Base-by-base conservation (phyloP, 2,113 vertebrate genomes). In the Fulica atra region DNA sequence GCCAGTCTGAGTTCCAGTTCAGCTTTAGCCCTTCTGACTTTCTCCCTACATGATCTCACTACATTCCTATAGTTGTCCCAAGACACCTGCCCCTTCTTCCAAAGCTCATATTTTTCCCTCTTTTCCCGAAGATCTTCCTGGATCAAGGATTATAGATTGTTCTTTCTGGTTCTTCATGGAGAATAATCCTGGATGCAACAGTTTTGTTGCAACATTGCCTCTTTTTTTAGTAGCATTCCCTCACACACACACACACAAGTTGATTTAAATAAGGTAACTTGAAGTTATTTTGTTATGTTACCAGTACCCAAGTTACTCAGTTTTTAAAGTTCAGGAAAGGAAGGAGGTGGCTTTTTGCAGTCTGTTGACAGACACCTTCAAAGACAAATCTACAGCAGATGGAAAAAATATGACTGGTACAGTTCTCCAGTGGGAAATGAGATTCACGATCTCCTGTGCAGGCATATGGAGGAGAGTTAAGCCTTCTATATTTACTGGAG, bases 141-240 rank as follows among this genome's bases (percentile, higher is more conserved):
- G n/a, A n/a, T n/a, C n/a, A n/a, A n/a, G n/a, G n/a, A n/a, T n/a
- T n/a, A 26, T 6, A 64, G 35, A 10, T 31, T 35, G 5, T 68
- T 88, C 33, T 72, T 79, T 61, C 44, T 46, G 0, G 0, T 42
- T 7, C 29, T 76, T 86, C 0, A 0, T 60, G 50, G 17, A 48
- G 42, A 25, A 5, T 57, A 60, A 38, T 64, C 38, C 28, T 29
- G 71, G 14, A 25, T 50, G 25, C 13, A 74, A 5, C 38, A 13
- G 26, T 84, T 81, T 35, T 16, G 11, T 42, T 81, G 48, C 25
- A 89, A 46, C 17, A 13, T n/a, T 12, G 44, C 15, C 6, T 53
- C 13, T 88, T 26, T 82, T 65, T 88, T 56, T 80, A 90, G 64
- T 42, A 17, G 20, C 50, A 16, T 63, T 85, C n/a, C n/a, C n/a